Base-by-base conservation (phyloP, 2,113 vertebrate genomes). In the Saimiri boliviensis region DNA sequence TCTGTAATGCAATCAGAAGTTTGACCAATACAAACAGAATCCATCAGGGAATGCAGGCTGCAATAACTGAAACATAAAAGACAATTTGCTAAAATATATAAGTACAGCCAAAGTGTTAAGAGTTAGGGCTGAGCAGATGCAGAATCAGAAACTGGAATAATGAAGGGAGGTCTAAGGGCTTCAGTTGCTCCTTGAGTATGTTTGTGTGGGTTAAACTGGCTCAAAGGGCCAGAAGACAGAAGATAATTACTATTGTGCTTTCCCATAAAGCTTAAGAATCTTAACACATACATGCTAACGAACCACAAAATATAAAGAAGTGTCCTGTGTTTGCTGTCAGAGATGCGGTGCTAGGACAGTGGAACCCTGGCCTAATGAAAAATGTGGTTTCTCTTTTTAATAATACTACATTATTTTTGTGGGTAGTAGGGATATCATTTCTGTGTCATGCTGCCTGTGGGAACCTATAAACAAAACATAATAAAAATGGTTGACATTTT, bases 401-500 rank as follows among this genome's bases (percentile, higher is more conserved):
- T 30, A 60, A 76, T 32, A 2, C 71, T 49, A 71, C 40, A 20
- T 49, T 71, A 71, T 73, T 60, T 93, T 12, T 58, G 89, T 30
- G 4, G 77, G 12, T 81, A 2, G n/a, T 14, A 40, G 12, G 32
- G 17, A 54, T 47, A 96, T 71, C 1, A 93, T 68, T 95, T 96
- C 66, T 87, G 23, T 25, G 30, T 80, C 47, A 70, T 47, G 32
- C 84, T 90, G 35, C 42, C 84, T 70, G 5, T 47, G 8, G 42
- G 7, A 81, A 84, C 0, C 21, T 80, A 91, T 85, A 79, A 80
- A 76, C 8, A n/a, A 20, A 80, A 58, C 63, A 89, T n/a, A 42
- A 92, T 83, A 71, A 54, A 87, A 91, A 76, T 11, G 42, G 40
- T n/a, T 93, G 71, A 85, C 25, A 71, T 56, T 88, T 95, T 93